These are phyloP conservation scores for Stictocephala bisonia DNA, from an alignment of 2,888 invertebrate species.

Conservation along the genomic window DNA sequence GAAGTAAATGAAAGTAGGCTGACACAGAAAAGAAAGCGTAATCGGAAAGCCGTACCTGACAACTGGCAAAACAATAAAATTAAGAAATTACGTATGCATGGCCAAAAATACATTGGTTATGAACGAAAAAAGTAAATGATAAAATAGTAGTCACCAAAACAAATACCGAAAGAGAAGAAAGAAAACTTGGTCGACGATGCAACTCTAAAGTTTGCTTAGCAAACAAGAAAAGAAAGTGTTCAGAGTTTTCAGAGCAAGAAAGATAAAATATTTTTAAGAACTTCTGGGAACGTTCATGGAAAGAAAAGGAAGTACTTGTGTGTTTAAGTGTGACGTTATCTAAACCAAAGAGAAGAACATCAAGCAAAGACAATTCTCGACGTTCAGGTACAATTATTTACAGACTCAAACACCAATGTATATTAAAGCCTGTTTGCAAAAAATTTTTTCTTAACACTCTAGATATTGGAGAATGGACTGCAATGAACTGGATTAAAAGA, in stretches of 20 bases:
- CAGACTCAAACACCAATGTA: neutral
- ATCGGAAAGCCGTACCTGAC: neutral
- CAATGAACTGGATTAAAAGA: conserved; percentile 4
- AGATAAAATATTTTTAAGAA: neutral
- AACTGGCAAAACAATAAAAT: neutral
- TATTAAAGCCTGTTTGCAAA: neutral
- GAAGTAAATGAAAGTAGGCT: neutral
- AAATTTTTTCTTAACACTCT: conserved; percentile 7
- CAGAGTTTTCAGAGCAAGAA: neutral
- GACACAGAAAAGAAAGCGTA: neutral
- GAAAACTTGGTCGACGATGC: neutral
- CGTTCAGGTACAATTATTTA: neutral
- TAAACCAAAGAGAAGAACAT: neutral
- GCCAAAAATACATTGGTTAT: conserved; percentile 19
- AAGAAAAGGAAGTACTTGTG: neutral
- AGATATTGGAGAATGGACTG: conserved; percentile 1
- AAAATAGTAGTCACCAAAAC: conserved; percentile 16
- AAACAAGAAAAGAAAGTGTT: conserved; percentile 7
- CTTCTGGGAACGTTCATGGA: conserved; percentile 3
- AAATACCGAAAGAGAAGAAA: conserved; percentile 6
- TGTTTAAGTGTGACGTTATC: neutral
- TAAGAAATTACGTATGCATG: conserved; percentile 1
- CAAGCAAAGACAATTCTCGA: neutral
- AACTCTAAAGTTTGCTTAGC: conserved; percentile 1
- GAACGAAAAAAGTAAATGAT: conserved; percentile 18